These are phyloP conservation scores for Pterocles orientalis DNA, from an alignment of 2,113 vertebrate species.

Conservation along the genomic window DNA sequence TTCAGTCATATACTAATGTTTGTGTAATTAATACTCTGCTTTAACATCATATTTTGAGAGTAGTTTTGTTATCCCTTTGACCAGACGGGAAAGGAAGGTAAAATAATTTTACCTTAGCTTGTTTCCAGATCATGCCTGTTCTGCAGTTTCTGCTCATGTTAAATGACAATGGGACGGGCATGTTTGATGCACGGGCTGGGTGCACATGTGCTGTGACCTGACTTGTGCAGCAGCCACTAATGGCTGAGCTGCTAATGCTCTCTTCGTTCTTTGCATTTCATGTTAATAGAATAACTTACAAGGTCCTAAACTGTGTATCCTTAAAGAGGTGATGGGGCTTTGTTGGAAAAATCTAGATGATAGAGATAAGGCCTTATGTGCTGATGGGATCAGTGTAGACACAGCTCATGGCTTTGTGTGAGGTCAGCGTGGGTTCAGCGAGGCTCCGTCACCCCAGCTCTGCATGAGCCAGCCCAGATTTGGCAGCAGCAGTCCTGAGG, in stretches of 20 bases:
- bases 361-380: accelerated
- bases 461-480: not conserved
- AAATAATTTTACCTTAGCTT: not conserved
- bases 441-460: not conserved
- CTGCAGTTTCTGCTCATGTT: not conserved
- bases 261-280: not conserved
- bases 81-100: not conserved
- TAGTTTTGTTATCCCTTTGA: not conserved
- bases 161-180: not conserved
- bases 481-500: not conserved
- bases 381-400: not conserved
- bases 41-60: not conserved
- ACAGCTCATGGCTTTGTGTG: not conserved
- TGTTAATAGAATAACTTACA: not conserved
- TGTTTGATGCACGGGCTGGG: not conserved
- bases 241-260: not conserved
- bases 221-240: not conserved
- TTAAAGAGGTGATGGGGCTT: not conserved
- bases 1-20: not conserved
- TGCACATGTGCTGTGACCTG: accelerated
- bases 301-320: not conserved
- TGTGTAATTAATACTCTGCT: not conserved
- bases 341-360: not conserved
- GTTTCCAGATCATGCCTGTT: not conserved
- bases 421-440: not conserved